Evolutionary conservation across 2,888 invertebrate species (phyloP).

Genomic region (Phymatocera aterrima): DNA sequence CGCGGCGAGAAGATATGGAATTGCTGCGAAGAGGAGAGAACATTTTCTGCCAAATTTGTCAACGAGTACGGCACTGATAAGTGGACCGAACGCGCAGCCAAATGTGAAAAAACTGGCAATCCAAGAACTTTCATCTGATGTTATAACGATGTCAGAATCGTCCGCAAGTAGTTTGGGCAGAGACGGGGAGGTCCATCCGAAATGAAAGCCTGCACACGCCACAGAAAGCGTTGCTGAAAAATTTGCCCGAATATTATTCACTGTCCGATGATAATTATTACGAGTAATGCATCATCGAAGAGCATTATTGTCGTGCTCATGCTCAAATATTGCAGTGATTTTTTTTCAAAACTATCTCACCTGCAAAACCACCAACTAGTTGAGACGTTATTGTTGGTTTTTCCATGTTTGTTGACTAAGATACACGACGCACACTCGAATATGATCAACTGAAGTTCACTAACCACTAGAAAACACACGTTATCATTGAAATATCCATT

Average conservation of each 20-base stretch:
- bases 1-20: slow-evolving; percentile 51
- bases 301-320: not conserved
- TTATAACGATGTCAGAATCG: slow-evolving; percentile 43
- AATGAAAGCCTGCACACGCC: slow-evolving; percentile 41
- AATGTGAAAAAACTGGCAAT: slow-evolving; percentile 45
- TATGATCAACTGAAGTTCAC: slow-evolving; percentile 2
- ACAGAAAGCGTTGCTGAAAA: slow-evolving; percentile 48
- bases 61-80: slow-evolving; percentile 48
- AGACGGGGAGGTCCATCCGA: slow-evolving; percentile 49
- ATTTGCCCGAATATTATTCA: not conserved
- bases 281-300: not conserved
- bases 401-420: not conserved
- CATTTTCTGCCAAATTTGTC: slow-evolving; percentile 56
- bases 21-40: slow-evolving; percentile 45
- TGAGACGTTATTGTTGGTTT: slow-evolving; percentile 42
- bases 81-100: slow-evolving; percentile 54
- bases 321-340: not conserved
- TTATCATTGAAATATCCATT: not conserved
- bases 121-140: slow-evolving; percentile 49
- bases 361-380: slow-evolving; percentile 45
- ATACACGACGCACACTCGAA: not conserved
- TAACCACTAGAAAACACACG: not conserved
- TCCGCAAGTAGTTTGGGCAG: slow-evolving; percentile 35
- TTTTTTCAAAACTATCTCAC: slow-evolving; percentile 36
- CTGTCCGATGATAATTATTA: not conserved